Conservation (phyloP, 2,113 vertebrate species). For the Aviceda subcristata region DNA sequence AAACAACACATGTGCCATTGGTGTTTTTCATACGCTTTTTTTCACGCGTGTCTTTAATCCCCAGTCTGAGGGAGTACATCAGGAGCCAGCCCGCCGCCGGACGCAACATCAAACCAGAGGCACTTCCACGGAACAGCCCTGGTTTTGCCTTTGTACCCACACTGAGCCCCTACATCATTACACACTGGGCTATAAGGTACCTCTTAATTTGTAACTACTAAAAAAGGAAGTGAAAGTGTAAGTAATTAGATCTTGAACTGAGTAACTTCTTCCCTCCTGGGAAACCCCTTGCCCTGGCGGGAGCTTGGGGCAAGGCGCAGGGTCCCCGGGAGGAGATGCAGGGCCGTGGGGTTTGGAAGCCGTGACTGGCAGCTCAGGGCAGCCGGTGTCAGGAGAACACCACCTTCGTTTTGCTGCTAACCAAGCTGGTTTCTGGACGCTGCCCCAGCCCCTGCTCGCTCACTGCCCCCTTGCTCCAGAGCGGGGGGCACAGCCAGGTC, state of each 20-base stretch:
- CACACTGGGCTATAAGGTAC: background rate
- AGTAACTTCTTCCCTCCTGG: background rate
- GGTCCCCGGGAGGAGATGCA: background rate
- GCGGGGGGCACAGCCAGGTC: background rate
- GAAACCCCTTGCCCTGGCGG: background rate
- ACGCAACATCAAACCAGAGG: accelerated
- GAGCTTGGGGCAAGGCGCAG: background rate
- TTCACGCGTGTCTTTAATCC: background rate
- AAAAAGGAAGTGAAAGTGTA: background rate
- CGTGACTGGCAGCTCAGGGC: background rate
- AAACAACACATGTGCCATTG: background rate
- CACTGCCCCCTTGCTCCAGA: background rate
- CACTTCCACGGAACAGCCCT: accelerated
- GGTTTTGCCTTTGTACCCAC: accelerated
- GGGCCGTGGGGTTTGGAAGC: background rate
- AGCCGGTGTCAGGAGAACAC: background rate
- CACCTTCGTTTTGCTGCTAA: background rate
- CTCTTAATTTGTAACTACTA: background rate
- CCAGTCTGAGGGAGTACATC: accelerated
- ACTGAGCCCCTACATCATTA: accelerated
- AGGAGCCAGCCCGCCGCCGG: accelerated
- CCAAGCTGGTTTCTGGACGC: background rate
- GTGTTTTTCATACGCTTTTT: background rate
- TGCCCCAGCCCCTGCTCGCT: background rate
- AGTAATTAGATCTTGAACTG: background rate